Percentiles rank a stretch among this genome's conserved stretches.
phyloP scores from a whole-genome alignment of 2,113 vertebrate genomes.

The Poeciliopsis occidentalis region DNA sequence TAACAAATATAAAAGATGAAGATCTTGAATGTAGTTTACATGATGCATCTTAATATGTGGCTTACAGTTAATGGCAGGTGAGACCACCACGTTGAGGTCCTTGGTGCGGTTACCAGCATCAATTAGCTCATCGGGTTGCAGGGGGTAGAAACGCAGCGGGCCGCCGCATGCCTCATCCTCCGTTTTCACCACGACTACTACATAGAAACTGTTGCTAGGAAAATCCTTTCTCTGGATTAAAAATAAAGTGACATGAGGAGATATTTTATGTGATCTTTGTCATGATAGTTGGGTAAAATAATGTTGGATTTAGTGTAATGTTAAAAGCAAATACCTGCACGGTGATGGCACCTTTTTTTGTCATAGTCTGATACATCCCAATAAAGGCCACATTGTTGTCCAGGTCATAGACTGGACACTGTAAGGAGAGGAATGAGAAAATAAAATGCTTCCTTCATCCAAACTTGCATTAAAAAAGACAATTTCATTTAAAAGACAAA shows the following conservation, averaged over 20 bases:
- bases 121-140: conserved; percentile 85
- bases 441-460: neutral
- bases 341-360: conserved; percentile 95
- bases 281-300: too few species aligned
- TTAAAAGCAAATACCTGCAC: conserved; percentile 87
- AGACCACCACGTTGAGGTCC: conserved; percentile 87
- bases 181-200: conserved; percentile 97
- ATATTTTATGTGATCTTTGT: neutral
- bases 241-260: neutral
- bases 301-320: too few species aligned
- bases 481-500: neutral
- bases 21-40: neutral
- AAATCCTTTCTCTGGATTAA: conserved; percentile 91
- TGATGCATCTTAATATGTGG: neutral
- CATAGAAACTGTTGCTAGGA: conserved; percentile 94
- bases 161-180: conserved; percentile 95
- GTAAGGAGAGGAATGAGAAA: neutral
- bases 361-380: conserved; percentile 99
- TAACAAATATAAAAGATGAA: neutral
- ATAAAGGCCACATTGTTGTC: conserved; percentile 99
- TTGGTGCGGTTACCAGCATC: conserved; percentile 92
- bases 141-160: conserved; percentile 88
- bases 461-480: neutral
- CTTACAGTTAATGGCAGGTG: conserved; percentile 90
- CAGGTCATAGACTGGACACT: conserved; percentile 97